Conservation (phyloP, 2,797 vertebrate genomes). For the Uromys caudimaculatus region DNA sequence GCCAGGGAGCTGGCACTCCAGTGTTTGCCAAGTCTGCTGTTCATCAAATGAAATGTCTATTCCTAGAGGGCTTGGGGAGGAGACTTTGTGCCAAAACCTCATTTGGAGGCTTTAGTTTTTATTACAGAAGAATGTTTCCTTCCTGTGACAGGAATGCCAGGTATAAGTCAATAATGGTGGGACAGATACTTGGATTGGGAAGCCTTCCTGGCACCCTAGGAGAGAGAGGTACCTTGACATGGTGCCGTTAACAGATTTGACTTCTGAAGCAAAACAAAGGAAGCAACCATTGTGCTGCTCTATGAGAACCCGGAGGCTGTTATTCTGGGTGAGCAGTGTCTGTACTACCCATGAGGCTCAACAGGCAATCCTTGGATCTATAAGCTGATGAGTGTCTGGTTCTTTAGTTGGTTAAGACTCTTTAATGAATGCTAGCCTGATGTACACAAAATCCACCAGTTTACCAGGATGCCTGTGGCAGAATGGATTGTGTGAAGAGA, state of each 20-base stretch:
- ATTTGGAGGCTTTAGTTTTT: conserved; percentile 22
- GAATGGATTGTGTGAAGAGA: conserved; percentile 42
- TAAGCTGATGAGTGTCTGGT: conserved; percentile 35
- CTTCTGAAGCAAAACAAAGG: conserved; percentile 66
- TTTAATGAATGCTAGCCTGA: conserved; percentile 59
- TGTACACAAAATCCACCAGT: background rate
- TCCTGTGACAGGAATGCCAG: conserved; percentile 63
- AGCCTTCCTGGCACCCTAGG: conserved; percentile 27
- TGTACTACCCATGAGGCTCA: background rate
- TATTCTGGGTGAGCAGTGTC: conserved; percentile 19
- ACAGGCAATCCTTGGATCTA: conserved; percentile 5
- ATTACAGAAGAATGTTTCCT: conserved; percentile 41
- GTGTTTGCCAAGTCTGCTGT: conserved; percentile 19
- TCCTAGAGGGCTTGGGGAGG: background rate
- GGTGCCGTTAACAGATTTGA: conserved; percentile 38
- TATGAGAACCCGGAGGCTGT: conserved; percentile 47
- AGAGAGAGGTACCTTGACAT: conserved; percentile 46
- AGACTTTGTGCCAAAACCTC: conserved; percentile 2
- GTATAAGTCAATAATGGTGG: conserved; percentile 53
- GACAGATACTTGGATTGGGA: conserved; percentile 29
- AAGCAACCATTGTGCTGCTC: conserved; percentile 27
- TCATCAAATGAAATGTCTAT: background rate
- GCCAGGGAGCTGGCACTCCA: background rate
- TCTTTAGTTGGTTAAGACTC: conserved; percentile 57
- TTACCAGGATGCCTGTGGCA: background rate